Base-by-base conservation (phyloP, 2,888 invertebrate genomes). In the Dryobotodes eremita region DNA sequence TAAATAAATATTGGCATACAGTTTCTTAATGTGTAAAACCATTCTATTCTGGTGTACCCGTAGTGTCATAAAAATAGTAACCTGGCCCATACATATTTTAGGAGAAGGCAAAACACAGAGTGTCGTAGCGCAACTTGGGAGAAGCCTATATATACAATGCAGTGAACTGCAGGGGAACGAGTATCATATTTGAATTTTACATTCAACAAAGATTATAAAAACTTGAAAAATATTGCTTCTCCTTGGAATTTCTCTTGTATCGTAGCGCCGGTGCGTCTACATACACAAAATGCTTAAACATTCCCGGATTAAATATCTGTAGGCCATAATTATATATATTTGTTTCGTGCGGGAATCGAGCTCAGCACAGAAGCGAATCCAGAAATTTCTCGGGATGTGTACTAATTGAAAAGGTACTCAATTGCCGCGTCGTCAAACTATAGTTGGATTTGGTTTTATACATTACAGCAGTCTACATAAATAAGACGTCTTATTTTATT, bases 41-140 rank as follows among this genome's bases (percentile, higher is more conserved):
- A 31, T 20, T 17, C 55, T 62, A 62, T 59, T 75, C 23, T 55
- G 20, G 36, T 31, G n/a, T 62, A n/a, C 1, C 31, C 23, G 23
- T 23, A 68, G 20, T 61, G 20, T 46, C 50, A 31, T 31, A n/a
- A 55, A 82, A 80, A 82, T 57, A 69, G 65, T 65, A 70, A 53
- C 15, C 57, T 15, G 15, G 26, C 7, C n/a, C 15, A 59, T 80
- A 80, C 83, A 75, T 82, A 75, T 62, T 82, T 80, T 76, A 77
- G 36, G 36, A 53, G 50, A 57, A 50, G 20, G 68, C 42, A 15
- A 55, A 80, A 74, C 11, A 73, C 48, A 55, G 23, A 48, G 36
- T 77, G 42, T 70, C 17, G 13, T 65, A 11, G 42, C 11, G 64
- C 23, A 53, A 53, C 62, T 46, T 53, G 57, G n/a, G 15, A 77